Evolutionary conservation across 2,113 vertebrate species (phyloP).

Genomic region (Tychaedon coryphoeus): DNA sequence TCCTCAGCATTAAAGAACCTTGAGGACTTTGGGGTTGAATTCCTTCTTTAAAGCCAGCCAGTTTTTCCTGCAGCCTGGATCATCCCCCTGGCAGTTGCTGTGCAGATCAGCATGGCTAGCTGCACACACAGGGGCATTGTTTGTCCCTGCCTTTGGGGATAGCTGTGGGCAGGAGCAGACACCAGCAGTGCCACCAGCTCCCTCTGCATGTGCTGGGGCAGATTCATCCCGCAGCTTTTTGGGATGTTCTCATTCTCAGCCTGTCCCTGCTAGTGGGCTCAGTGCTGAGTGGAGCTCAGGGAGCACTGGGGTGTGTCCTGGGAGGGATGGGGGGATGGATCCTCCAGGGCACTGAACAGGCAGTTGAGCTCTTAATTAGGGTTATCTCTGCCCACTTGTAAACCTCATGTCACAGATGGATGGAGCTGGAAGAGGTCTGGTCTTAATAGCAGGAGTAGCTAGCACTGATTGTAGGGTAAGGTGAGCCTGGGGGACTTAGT

Average conservation of each 20-base stretch:
- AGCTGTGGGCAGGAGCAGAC: rapidly evolving
- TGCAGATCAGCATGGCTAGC: not conserved
- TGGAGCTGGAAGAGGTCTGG: not conserved
- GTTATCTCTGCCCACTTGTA: not conserved
- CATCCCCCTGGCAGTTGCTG: not conserved
- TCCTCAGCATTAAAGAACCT: not conserved
- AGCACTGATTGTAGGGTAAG: not conserved
- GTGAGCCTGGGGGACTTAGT: not conserved
- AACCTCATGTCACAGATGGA: not conserved
- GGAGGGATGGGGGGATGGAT: not conserved
- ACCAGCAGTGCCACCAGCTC: not conserved
- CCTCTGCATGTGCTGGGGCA: not conserved
- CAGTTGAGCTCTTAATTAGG: not conserved
- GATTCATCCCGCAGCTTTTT: not conserved
- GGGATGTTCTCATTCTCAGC: rapidly evolving
- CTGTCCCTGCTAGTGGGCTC: not conserved
- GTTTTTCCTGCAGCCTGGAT: not conserved
- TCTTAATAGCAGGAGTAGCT: not conserved
- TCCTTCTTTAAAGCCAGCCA: not conserved
- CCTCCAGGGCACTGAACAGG: not conserved
- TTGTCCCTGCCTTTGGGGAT: not conserved
- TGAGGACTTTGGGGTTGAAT: not conserved
- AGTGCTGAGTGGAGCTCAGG: rapidly evolving
- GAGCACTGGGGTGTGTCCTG: not conserved
- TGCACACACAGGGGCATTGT: conserved; percentile 9